A percentile compares a stretch with the other conserved stretches of the same genome.
These are phyloP conservation scores for Pelobates fuscus DNA, from an alignment of 2,113 vertebrate species.

Conservation along the genomic window DNA sequence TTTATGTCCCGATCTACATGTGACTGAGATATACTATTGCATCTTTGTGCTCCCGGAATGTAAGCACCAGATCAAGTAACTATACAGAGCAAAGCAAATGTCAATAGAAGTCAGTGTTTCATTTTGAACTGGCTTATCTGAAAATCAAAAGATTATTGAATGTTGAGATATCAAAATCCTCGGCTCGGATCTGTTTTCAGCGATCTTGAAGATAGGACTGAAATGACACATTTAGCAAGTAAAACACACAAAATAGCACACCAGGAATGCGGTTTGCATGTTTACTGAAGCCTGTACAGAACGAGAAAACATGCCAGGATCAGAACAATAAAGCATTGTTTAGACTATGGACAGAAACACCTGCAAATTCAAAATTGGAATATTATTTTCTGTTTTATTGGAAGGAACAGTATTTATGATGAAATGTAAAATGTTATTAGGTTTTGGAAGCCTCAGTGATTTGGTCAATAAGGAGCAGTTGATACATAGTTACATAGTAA, in stretches of 20 bases:
- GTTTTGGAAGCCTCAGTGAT: neutral
- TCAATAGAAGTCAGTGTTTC: slow-evolving; percentile 12
- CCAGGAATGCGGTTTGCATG: slow-evolving; percentile 25
- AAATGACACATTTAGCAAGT: slow-evolving; percentile 34
- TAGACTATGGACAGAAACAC: slow-evolving; percentile 26
- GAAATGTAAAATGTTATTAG: neutral
- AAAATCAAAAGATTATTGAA: slow-evolving; percentile 37
- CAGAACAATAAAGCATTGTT: slow-evolving; percentile 32
- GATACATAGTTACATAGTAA: too few relatives aligned
- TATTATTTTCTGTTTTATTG: neutral
- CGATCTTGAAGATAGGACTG: slow-evolving; percentile 16
- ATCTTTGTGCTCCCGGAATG: slow-evolving; percentile 23
- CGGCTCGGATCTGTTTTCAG: slow-evolving; percentile 11
- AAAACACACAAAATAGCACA: slow-evolving; percentile 28
- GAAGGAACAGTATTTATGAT: neutral
- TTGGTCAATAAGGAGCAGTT: too few relatives aligned
- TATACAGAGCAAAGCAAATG: slow-evolving; percentile 1
- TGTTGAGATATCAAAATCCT: neutral
- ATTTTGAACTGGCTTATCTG: slow-evolving; percentile 29
- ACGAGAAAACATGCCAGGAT: slow-evolving; percentile 7
- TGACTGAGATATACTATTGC: neutral
- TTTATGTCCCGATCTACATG: slow-evolving; percentile 22
- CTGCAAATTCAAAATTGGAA: slow-evolving; percentile 14
- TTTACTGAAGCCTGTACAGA: slow-evolving; percentile 14
- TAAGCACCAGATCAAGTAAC: slow-evolving; percentile 44